Base-by-base conservation (phyloP, 2,113 vertebrate species). In the Phyllostomus discolor region DNA sequence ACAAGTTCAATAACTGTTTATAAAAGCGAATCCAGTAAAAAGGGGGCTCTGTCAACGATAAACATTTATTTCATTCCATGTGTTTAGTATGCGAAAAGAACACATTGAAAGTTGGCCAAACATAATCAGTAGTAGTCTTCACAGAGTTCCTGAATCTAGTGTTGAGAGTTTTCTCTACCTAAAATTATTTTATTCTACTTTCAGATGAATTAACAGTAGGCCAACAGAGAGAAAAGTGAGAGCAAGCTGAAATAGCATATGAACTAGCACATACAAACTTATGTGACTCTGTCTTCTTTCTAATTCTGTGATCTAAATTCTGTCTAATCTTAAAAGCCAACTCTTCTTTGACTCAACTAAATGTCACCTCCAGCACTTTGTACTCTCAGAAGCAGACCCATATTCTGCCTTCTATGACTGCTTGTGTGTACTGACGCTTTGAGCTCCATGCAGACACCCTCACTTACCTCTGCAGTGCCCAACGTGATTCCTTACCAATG, bases 41-140 rank as follows among this genome's bases (percentile, higher is more conserved):
- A 97, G 94, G 90, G 86, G 97, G 84, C 95, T 95, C 94, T 96
- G 96, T 97, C 94, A 80, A 96, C 57, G 92, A 94, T 98, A 98
- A 98, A 98, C 96, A 98, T 98, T 98, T 98, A 98, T 97, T 96
- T 98, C 97, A 98, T 82, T 94, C 70, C 87, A 38, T 62, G 48
- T 96, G 75, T 90, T 95, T 93, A 95, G 69, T 48, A 72, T 46
- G 92, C 85, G 87, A 86, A 96, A 75, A 87, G 64, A 87, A 72
- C 85, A 92, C 50, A 57, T 26, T 95, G 97, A 97, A 85, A 96
- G 38, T 41, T 50, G 90, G 70, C 89, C 92, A 96, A 90, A 83
- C 26, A 35, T 93, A 75, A 79, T 97, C 66, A 96, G n/a, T 88
- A 69, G 64, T 54, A 81, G 70, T 95, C 48, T 90, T 76, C 33